These are phyloP conservation scores for Melipona bicolor DNA, from an alignment of 2,888 invertebrate species.

Conservation along the genomic window DNA sequence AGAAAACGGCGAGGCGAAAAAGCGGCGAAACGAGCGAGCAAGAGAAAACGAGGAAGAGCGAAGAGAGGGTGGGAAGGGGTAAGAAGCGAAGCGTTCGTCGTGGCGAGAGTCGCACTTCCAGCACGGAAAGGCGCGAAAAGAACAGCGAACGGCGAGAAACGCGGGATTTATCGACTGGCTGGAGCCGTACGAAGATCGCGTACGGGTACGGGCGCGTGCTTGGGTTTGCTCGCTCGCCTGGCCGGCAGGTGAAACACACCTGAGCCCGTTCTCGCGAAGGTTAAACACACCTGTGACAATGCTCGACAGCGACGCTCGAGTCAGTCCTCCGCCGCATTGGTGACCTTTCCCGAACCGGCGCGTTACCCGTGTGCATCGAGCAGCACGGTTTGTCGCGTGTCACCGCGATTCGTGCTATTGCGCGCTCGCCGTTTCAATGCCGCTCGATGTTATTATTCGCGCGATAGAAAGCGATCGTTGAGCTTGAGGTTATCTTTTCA, in stretches of 20 bases:
- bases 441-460: constrained; percentile 3
- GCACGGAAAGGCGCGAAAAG: constrained; percentile 32
- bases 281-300: constrained; percentile 73
- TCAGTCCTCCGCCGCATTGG: constrained; percentile 18
- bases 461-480: not conserved
- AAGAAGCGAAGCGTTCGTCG: constrained; percentile 18
- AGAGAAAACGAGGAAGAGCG: not conserved
- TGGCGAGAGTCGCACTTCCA: constrained; percentile 29
- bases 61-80: not conserved
- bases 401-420: constrained; percentile 38
- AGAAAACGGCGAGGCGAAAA: not conserved
- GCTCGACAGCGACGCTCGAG: constrained; percentile 59
- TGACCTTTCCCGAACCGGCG: constrained; percentile 56
- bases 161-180: constrained; percentile 69
- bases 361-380: constrained; percentile 26
- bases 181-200: constrained; percentile 45
- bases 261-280: constrained; percentile 65
- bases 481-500: too few relatives aligned
- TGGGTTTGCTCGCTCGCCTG: constrained; percentile 4
- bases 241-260: constrained; percentile 65
- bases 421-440: not conserved
- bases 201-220: constrained; percentile 59
- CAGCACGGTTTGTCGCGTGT: constrained; percentile 50
- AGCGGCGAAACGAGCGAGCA: not conserved
- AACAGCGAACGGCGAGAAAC: constrained; percentile 64